Base-by-base conservation (phyloP, 2,797 vertebrate genomes). In the Typhlichthys subterraneus region DNA sequence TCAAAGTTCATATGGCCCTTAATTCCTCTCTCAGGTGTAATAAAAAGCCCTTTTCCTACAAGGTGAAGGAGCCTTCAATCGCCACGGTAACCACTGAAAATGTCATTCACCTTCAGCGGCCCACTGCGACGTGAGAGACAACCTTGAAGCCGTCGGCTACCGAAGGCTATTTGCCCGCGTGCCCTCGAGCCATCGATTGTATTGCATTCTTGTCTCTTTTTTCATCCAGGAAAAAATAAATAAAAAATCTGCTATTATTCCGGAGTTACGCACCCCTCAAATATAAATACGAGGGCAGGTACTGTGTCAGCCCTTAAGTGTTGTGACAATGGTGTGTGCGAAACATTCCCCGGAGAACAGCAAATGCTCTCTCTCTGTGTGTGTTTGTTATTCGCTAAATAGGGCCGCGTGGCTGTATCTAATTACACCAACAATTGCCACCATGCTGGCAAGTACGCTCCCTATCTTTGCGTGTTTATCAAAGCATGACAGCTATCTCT, bases 1-100 rank as follows among this genome's bases (percentile, higher is more conserved):
- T 91, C 79, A 90, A 86, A 92, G 89, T 79, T 86, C 88, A 84
- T 73, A 79, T 63, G 72, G 70, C 76, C 65, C 52, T 84, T 75
- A 87, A 87, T 81, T 72, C 62, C 81, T 87, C 83, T 87, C 85
- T 65, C 70, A 84, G 82, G 81, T 80, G 73, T 82, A 85, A 87
- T 89, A 87, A 89, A 88, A 73, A 42, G 8, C 64, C 42, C 49
- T 8, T 69, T 83, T 81, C 76, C 74, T 79, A 85, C 14, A 53
- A 62, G 45, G 60, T 29, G 45, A 47, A 63, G 51, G 45, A 67
- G 74, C 65, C 68, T 84, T 88, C 76, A 79, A 81, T 85, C 46
- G 69, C 67, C 68, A 69, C 15, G 57, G 75, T 82, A 81, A 85
- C 79, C 58, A 46, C 58, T 31, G 6, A 65, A 67, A 83, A 83